Evolutionary conservation across 1,140 invertebrate genomes (phyloP), one percentile per base, ranked within the genome.

Genomic region (Temnothorax longispinosus): DNA sequence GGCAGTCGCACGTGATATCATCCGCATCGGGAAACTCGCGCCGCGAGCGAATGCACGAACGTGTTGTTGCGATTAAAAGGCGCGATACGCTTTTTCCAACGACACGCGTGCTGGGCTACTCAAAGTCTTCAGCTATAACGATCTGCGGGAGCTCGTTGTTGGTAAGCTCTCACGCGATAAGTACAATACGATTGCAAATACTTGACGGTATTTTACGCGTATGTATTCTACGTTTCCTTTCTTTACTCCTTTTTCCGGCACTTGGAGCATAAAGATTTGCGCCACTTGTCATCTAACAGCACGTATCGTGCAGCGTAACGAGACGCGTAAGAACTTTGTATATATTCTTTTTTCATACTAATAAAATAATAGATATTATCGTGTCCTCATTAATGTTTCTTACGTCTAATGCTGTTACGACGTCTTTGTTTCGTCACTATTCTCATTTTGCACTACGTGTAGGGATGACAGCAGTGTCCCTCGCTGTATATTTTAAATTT

Each of bases 1-100:
- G 84, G 56, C 74, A 78, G 88, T 81, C 60, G 52, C 35, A 35
- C 27, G 41, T 72, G 58, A n/a, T 62, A 58, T 72, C 56, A 5
- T 65, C 6, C 3, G 35, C 6, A 21, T 11, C 38, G 56, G 27
- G 71, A 86, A 52, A 72, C 27, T 27, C 38, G 27, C 21, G 38
- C 58, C 74, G 18, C 8, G 7, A 18, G 62, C 52, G 54, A 67
- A 76, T 65, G 75, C 85, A 32, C 54, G 69, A 75, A 60, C 38
- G 38, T 13, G 32, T 60, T 41, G 6, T 21, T 8, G 32, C n/a
- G 15, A 50, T 44, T 47, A 60, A 54, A 50, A 56, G 18, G 15
- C 52, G 27, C 54, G 41, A 60, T 21, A 41, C 80, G n/a, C 3
- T 72, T 32, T 72, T 35, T 6, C 44, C 41, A 60, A 74, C 69